Evolutionary conservation across 2,797 vertebrate species (phyloP).

Genomic region (Anguilla marmorata): DNA sequence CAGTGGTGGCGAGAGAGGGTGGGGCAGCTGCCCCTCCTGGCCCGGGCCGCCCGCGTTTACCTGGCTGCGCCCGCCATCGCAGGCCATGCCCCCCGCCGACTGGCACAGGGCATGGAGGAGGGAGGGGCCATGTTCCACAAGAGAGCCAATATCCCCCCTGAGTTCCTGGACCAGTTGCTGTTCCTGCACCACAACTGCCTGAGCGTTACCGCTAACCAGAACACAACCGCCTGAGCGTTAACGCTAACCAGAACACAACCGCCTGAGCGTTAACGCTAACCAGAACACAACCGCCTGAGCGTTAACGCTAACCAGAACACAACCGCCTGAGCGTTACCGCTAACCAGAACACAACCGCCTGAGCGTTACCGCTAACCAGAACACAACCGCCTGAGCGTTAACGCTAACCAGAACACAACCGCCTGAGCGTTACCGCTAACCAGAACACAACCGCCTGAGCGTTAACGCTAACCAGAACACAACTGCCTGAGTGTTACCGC

Average conservation of each 20-base stretch:
- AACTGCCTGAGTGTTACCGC: neutral
- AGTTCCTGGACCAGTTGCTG: conserved; percentile 67
- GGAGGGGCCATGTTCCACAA: conserved; percentile 51
- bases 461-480: no score
- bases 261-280: conserved; percentile 14
- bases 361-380: no score
- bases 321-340: no score
- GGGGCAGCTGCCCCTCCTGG: conserved; percentile 68
- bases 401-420: no score
- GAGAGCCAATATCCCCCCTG: conserved; percentile 67
- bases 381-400: no score
- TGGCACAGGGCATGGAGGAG: conserved; percentile 52
- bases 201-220: conserved; percentile 21
- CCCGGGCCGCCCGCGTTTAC: conserved; percentile 64
- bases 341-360: no score
- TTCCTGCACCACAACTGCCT: conserved; percentile 72
- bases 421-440: no score
- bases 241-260: neutral
- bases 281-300: conserved; percentile 3
- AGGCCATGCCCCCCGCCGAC: conserved; percentile 59
- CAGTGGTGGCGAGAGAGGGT: conserved; percentile 75
- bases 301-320: no score
- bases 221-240: neutral
- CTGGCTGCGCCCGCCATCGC: conserved; percentile 71
- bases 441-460: no score